These are phyloP conservation scores for Euspilapteryx auroguttella DNA, from an alignment of 2,888 invertebrate genomes.

Conservation along the genomic window DNA sequence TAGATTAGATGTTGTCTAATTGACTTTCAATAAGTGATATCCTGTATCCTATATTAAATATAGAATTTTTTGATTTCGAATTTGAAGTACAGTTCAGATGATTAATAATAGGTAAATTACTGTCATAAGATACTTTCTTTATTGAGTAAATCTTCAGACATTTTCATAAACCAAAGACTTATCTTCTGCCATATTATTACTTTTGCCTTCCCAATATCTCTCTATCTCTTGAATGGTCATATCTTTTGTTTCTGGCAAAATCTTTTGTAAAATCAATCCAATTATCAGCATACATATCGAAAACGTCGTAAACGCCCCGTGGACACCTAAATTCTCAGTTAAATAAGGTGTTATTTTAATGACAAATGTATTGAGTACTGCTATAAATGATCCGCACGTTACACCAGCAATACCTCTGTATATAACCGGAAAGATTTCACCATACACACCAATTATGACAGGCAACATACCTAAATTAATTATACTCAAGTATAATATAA, in stretches of 20 bases:
- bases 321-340: not conserved
- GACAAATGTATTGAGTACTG: not conserved
- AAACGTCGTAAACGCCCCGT: not conserved
- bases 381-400: not conserved
- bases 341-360: conserved; percentile 3
- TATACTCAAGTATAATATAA: not conserved
- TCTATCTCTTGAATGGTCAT: conserved; percentile 5
- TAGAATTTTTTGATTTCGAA: too few species aligned
- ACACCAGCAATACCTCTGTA: not conserved
- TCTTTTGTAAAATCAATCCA: conserved; percentile 3
- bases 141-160: too few species aligned
- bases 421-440: not conserved
- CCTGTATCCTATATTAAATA: too few species aligned
- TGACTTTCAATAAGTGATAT: too few species aligned
- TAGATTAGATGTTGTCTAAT: too few species aligned
- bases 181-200: too few species aligned
- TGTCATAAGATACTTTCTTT: too few species aligned
- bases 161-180: too few species aligned
- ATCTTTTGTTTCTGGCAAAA: conserved; percentile 6
- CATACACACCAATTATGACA: not conserved
- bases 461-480: not conserved
- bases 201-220: not conserved
- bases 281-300: not conserved
- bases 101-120: too few species aligned
- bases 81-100: too few species aligned